Evolutionary conservation across 2,113 vertebrate genomes (phyloP).

Genomic region (Paradisaea rubra): DNA sequence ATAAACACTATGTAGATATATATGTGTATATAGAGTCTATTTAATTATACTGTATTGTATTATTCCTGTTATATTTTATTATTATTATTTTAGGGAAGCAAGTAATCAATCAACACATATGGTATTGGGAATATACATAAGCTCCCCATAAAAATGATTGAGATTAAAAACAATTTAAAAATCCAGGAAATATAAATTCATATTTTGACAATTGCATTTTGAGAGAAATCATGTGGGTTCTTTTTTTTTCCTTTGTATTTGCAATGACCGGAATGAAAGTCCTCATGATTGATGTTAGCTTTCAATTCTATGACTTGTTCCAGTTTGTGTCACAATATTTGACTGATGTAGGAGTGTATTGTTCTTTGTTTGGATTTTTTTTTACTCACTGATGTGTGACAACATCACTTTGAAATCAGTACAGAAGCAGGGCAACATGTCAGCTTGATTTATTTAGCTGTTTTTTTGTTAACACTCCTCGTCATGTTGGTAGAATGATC

Average conservation of each 20-base stretch:
- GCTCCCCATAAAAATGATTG: background rate
- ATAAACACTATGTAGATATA: background rate
- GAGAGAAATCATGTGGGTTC: background rate
- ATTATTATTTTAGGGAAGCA: background rate
- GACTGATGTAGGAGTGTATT: conserved; percentile 10
- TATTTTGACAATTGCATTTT: background rate
- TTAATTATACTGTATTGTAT: background rate
- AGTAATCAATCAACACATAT: background rate
- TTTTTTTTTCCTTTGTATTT: background rate
- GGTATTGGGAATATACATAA: background rate
- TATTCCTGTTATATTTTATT: background rate
- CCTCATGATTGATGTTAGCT: background rate
- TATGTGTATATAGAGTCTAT: background rate
- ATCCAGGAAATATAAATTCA: background rate
- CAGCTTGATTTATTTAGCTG: conserved; percentile 8
- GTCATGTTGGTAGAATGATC: background rate
- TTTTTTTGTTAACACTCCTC: conserved; percentile 21
- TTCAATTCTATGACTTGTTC: conserved; percentile 21
- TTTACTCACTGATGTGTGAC: background rate
- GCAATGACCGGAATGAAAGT: background rate
- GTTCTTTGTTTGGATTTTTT: conserved; percentile 3
- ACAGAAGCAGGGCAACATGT: background rate
- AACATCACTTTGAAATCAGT: conserved; percentile 4
- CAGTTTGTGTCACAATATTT: conserved; percentile 49
- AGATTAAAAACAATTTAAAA: background rate